Conservation (phyloP, 2,888 invertebrate genomes). For the Trisateles emortualis region DNA sequence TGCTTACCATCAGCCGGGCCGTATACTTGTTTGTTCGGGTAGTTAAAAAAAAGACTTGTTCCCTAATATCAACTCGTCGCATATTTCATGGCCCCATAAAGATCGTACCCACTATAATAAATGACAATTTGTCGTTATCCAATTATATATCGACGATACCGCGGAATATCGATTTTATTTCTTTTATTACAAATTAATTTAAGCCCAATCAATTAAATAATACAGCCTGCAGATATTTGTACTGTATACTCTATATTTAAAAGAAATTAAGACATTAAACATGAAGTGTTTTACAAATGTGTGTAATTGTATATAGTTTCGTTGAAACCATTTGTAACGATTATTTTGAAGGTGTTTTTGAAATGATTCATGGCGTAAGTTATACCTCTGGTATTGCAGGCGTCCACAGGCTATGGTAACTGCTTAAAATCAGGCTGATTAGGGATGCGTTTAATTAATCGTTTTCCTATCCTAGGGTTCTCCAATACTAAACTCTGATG, state of each 20-base stretch:
- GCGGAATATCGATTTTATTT: slow-evolving; percentile 28
- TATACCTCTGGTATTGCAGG: no score
- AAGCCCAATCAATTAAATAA: slow-evolving; percentile 21
- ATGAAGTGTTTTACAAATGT: neutral
- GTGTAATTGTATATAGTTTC: no score
- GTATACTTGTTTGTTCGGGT: neutral
- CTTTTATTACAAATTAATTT: slow-evolving; percentile 19
- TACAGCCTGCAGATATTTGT: slow-evolving; percentile 14
- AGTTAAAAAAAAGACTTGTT: no score
- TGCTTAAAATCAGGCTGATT: no score
- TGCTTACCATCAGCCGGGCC: neutral
- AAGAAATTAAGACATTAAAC: neutral
- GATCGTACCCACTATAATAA: slow-evolving; percentile 27
- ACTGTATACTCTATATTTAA: slow-evolving; percentile 17
- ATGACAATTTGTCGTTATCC: slow-evolving; percentile 31
- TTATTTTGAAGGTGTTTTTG: no score
- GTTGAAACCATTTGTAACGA: no score
- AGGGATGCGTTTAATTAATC: no score
- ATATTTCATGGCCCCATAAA: slow-evolving; percentile 8
- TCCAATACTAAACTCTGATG: no score
- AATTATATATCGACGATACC: slow-evolving; percentile 45
- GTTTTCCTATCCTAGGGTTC: no score
- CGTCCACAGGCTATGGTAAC: no score
- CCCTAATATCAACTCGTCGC: neutral
- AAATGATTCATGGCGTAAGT: no score